Evolutionary conservation across 2,113 vertebrate genomes (phyloP).

Genomic region (Limnothrissa miodon): DNA sequence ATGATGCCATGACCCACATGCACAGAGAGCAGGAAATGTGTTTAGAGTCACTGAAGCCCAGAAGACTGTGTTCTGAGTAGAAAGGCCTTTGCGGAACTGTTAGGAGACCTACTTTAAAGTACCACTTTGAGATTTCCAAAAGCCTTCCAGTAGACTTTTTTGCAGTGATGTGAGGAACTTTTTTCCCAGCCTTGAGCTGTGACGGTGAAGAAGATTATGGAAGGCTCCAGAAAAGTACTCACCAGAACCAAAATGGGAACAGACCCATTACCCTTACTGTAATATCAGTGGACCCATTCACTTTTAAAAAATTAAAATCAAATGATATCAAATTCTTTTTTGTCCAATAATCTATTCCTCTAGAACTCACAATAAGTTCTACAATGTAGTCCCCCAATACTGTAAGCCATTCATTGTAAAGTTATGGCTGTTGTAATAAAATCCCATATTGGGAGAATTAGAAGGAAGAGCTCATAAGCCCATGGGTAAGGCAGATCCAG

Average conservation of each 20-base stretch:
- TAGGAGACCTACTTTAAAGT: background rate
- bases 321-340: no score
- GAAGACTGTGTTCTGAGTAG: no score
- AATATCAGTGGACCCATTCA: background rate
- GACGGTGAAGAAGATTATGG: background rate
- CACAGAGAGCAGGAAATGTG: background rate
- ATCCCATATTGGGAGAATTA: background rate
- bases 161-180: no score
- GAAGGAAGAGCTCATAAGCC: no score
- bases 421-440: background rate
- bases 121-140: background rate
- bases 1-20: background rate
- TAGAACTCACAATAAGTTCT: background rate
- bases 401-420: background rate
- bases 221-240: background rate
- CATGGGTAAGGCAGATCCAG: background rate
- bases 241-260: background rate
- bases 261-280: background rate
- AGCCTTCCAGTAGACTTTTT: background rate
- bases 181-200: background rate
- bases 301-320: background rate
- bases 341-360: no score
- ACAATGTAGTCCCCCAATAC: no score
- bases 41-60: background rate
- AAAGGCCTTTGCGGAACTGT: background rate